Evolutionary conservation across 2,888 invertebrate species (phyloP).

Genomic region (Diadegma fenestrale): DNA sequence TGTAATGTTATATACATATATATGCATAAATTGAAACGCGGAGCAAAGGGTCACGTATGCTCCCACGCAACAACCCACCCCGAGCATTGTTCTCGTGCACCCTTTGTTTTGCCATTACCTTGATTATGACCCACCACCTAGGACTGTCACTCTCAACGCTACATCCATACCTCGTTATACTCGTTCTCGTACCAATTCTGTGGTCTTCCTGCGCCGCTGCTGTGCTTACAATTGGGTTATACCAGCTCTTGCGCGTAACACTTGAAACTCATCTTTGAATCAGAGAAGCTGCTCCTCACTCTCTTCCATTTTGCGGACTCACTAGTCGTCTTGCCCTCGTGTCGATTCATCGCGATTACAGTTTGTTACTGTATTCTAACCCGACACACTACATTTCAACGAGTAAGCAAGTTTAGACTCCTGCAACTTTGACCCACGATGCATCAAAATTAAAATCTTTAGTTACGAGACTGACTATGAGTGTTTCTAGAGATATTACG

Average conservation of each 20-base stretch:
- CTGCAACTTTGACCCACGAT: not conserved
- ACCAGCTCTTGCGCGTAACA: not conserved
- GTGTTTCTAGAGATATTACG: not conserved
- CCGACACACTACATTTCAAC: slow-evolving; percentile 53
- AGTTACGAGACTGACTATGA: not conserved
- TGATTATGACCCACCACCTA: slow-evolving; percentile 72
- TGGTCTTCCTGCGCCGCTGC: not conserved
- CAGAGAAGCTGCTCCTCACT: not conserved
- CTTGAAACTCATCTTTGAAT: not conserved
- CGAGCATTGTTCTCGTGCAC: slow-evolving; percentile 46
- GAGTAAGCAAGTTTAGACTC: not conserved
- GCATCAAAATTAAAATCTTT: not conserved
- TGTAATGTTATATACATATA: slow-evolving; percentile 41
- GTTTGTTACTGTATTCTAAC: slow-evolving; percentile 72
- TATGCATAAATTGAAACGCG: not conserved
- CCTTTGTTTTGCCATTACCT: slow-evolving; percentile 77
- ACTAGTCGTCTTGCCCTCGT: slow-evolving; percentile 10
- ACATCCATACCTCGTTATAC: slow-evolving; percentile 32
- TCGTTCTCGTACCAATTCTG: slow-evolving; percentile 36
- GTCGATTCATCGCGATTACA: slow-evolving; percentile 77
- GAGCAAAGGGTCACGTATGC: slow-evolving; percentile 36
- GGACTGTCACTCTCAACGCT: slow-evolving; percentile 27
- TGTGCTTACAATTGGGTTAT: not conserved
- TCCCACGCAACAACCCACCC: slow-evolving; percentile 39
- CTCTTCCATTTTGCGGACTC: not conserved